Conservation (phyloP, 2,797 vertebrate genomes). For the Gobio occitaniae region DNA sequence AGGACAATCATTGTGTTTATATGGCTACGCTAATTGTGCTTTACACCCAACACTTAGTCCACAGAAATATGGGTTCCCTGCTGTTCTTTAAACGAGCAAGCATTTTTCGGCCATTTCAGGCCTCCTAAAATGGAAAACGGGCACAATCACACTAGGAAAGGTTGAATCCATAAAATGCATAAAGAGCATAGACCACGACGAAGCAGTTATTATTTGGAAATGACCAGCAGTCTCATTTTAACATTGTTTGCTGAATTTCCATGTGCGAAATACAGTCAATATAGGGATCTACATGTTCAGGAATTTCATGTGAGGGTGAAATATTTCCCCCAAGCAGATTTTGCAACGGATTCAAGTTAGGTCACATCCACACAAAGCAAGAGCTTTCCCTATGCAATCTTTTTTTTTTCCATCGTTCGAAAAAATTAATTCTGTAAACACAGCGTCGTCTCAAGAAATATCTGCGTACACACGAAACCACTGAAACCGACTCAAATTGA, state of each 20-base stretch:
- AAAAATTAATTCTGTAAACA: too few species aligned
- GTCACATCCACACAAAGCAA: too few species aligned
- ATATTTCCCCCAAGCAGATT: not conserved
- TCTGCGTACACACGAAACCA: too few species aligned
- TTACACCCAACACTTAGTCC: conserved; percentile 14
- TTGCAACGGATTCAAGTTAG: not conserved
- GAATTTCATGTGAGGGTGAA: not conserved
- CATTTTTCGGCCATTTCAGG: not conserved
- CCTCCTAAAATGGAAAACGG: not conserved
- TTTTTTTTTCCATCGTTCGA: too few species aligned
- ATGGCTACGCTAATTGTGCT: conserved; percentile 38
- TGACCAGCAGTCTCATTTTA: not conserved
- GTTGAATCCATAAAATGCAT: conserved; percentile 5
- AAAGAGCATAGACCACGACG: not conserved
- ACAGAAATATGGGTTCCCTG: not conserved
- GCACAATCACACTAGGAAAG: not conserved
- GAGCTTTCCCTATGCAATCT: too few species aligned
- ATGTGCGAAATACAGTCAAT: not conserved
- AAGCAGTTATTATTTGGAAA: conserved; percentile 4
- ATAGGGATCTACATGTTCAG: not conserved
- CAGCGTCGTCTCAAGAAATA: too few species aligned
- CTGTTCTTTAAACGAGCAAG: not conserved
- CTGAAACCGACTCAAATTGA: too few species aligned
- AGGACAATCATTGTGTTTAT: conserved; percentile 48
- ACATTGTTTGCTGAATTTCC: not conserved